phyloP scores from a whole-genome alignment of 2,113 vertebrate species.

The Tichodroma muraria region DNA sequence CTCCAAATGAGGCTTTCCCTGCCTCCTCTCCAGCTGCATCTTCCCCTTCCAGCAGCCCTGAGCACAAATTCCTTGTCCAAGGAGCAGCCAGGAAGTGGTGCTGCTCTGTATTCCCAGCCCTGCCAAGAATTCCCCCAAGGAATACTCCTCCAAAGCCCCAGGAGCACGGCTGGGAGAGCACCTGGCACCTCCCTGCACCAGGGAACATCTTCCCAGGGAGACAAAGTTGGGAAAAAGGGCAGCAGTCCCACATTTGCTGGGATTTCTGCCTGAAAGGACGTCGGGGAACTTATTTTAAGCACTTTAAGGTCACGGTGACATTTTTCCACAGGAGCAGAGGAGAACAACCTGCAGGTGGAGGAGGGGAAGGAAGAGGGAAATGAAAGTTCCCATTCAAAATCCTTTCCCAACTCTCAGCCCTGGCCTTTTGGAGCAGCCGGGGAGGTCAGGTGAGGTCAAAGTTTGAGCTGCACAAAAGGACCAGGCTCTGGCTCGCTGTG shows the following conservation, averaged over 20 bases:
- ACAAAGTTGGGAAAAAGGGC: not conserved
- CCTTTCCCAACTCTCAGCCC: not conserved
- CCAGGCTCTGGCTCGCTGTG: not conserved
- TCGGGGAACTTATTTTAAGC: conserved; percentile 23
- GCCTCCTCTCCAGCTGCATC: not conserved
- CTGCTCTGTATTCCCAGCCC: not conserved
- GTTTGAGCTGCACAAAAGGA: not conserved
- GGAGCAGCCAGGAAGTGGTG: not conserved
- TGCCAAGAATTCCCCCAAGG: not conserved
- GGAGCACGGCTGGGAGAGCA: accelerated
- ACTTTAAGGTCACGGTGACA: conserved; percentile 46
- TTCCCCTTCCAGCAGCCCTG: not conserved
- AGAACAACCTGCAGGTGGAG: conserved; percentile 42
- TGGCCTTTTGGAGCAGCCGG: not conserved
- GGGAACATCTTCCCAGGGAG: not conserved
- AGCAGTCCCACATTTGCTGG: not conserved
- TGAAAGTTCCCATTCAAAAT: not conserved
- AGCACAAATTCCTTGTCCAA: accelerated
- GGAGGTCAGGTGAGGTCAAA: conserved; percentile 31
- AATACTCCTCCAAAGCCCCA: not conserved
- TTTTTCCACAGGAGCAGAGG: conserved; percentile 40
- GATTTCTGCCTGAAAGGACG: not conserved
- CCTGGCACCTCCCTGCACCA: not conserved
- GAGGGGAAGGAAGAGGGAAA: conserved; percentile 59
- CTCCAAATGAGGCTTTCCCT: not conserved